phyloP scores from a whole-genome alignment of 2,888 invertebrate genomes.

The Athalia cordata region DNA sequence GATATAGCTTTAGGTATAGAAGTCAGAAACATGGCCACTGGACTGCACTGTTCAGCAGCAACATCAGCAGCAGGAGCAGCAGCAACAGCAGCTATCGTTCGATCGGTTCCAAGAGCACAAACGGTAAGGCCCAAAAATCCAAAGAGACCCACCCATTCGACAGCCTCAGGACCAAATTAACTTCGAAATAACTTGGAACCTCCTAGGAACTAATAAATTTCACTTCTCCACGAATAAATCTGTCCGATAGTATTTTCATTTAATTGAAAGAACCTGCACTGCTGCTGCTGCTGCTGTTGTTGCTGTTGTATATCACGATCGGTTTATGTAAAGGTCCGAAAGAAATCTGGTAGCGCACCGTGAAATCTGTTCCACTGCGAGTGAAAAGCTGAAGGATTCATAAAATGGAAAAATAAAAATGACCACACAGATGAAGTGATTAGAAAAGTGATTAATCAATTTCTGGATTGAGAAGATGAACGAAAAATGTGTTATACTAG shows the following conservation, averaged over 20 bases:
- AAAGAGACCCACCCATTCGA: conserved; percentile 52
- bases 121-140: conserved; percentile 24
- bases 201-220: conserved; percentile 51
- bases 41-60: conserved; percentile 46
- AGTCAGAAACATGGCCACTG: conserved; percentile 64
- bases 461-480: too few species aligned
- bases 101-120: conserved; percentile 60
- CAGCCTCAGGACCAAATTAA: conserved; percentile 65
- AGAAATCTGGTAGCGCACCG: neutral
- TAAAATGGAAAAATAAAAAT: too few species aligned
- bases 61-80: too few species aligned
- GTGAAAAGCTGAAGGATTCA: neutral
- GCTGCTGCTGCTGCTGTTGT: neutral
- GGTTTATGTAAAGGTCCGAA: neutral
- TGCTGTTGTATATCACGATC: too few species aligned
- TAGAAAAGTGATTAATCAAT: too few species aligned
- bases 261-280: conserved; percentile 39
- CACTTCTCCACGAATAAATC: conserved; percentile 44
- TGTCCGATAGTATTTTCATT: conserved; percentile 39
- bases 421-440: too few species aligned
- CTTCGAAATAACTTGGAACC: conserved; percentile 58
- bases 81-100: conserved; percentile 59
- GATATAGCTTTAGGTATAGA: conserved; percentile 55
- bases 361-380: neutral
- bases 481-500: too few species aligned